phyloP scores from a whole-genome alignment of 2,797 vertebrate genomes.

The Protosalanx chinensis region DNA sequence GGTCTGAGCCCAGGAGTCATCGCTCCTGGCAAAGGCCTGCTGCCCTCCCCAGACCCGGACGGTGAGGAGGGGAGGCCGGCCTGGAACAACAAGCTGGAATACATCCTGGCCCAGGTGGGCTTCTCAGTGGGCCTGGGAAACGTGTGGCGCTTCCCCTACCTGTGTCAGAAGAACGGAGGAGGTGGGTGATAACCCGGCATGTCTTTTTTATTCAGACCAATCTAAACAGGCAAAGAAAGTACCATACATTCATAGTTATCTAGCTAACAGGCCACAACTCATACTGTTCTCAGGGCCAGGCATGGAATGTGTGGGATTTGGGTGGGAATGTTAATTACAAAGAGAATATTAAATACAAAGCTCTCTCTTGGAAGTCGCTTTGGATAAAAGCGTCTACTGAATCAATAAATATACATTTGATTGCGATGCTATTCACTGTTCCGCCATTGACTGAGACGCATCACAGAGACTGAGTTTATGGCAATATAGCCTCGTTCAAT shows the following conservation, averaged over 20 bases:
- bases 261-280: too few relatives aligned
- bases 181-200: conserved; percentile 69
- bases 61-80: conserved; percentile 84
- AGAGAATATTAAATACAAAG: too few relatives aligned
- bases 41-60: conserved; percentile 76
- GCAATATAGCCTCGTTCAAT: conserved; percentile 9
- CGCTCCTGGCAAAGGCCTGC: conserved; percentile 67
- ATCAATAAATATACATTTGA: not conserved
- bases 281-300: too few relatives aligned
- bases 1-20: conserved; percentile 69
- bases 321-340: too few relatives aligned
- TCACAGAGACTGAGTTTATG: conserved; percentile 14
- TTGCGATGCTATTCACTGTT: conserved; percentile 6
- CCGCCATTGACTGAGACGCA: conserved; percentile 4
- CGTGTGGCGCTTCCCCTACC: conserved; percentile 96
- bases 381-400: too few relatives aligned
- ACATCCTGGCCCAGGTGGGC: conserved; percentile 96
- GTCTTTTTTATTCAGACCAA: too few relatives aligned
- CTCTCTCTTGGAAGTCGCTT: too few relatives aligned
- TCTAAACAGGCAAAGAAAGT: too few relatives aligned
- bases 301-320: too few relatives aligned
- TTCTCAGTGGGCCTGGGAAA: conserved; percentile 96
- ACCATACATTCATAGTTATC: too few relatives aligned
- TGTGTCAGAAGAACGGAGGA: conserved; percentile 98
- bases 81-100: conserved; percentile 97